Evolutionary conservation across 2,113 vertebrate species (phyloP), one percentile per base, ranked within the genome.

Genomic region (Lucifuga dentata): DNA sequence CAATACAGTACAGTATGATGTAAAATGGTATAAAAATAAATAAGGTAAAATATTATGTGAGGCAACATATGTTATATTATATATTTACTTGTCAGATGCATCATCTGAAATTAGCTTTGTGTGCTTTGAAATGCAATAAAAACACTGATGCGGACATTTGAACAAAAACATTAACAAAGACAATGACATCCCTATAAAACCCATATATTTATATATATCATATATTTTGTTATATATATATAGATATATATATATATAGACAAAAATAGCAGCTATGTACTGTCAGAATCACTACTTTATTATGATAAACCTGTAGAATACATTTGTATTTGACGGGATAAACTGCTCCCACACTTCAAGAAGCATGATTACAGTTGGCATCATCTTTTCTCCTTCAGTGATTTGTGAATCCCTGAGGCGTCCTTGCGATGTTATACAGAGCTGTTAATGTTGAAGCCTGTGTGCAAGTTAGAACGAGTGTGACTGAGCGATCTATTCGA

Each of bases 401-500:
- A 53, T 17, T 20, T 43, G 33, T 71, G 51, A 76, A 38, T 53
- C 63, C 60, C 49, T 11, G 43, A 60, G 43, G 68, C 51, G 44
- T 58, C 21, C 57, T 51, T 39, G 51, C 49, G 58, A 44, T 58
- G 66, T 76, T 48, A 19, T 61, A 53, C 55, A 2, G 33, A 67
- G 44, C 46, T 20, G 40, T 5, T 79, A 63, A 68, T 51, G 32
- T 70, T 76, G 23, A 72, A 49, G 11, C 61, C 72, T 59, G 12
- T 5, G 12, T 74, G 80, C 21, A 64, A 83, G 55, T 68, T 56
- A 23, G 66, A 24, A 71, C 53, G 50, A 38, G 57, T 2, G 51
- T 58, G 79, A 78, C 29, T 61, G 48, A 72, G 24, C 19, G 10
- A 46, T 19, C 51, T 12, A 21, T 52, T 66, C 46, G 76, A 63